Conservation (phyloP, 2,797 vertebrate species). For the Paratrypauchen microcephalus region DNA sequence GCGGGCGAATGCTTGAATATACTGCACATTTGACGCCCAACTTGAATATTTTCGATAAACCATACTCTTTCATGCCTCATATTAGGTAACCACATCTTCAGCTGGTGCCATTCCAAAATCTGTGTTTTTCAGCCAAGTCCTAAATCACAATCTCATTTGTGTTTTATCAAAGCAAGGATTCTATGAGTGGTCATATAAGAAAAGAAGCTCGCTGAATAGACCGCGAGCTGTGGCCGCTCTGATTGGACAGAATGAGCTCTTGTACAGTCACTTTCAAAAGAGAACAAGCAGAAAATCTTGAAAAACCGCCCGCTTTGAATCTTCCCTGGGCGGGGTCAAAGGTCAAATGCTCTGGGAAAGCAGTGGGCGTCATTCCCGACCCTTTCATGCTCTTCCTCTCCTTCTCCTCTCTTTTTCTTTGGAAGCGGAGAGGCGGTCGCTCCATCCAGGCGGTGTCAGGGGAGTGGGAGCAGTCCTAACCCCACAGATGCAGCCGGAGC, state of each 20-base stretch:
- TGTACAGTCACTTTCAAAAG: constrained; percentile 56
- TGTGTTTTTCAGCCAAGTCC: not conserved
- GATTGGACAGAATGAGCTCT: constrained; percentile 29
- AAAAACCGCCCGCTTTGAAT: constrained; percentile 61
- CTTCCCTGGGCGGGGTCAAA: constrained; percentile 67
- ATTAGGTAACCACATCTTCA: not conserved
- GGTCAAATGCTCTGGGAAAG: constrained; percentile 80
- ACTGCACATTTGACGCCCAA: too few species aligned
- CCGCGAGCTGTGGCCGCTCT: not conserved
- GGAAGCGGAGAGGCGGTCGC: constrained; percentile 44
- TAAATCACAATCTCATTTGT: constrained; percentile 3
- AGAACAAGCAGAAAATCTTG: constrained; percentile 26
- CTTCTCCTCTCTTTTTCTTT: constrained; percentile 48
- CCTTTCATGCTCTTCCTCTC: constrained; percentile 74
- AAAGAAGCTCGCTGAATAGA: constrained; percentile 8
- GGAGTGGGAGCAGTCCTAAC: constrained; percentile 58
- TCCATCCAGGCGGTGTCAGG: constrained; percentile 78
- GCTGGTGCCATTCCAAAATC: not conserved
- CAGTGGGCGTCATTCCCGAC: constrained; percentile 78
- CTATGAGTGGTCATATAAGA: not conserved
- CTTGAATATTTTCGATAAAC: not conserved
- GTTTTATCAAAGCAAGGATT: constrained; percentile 4
- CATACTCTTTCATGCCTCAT: not conserved
- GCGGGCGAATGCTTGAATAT: too few species aligned
- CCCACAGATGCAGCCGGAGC: not conserved